Evolutionary conservation across 1,140 invertebrate genomes (phyloP).

Genomic region (Neotoxoptera formosana): DNA sequence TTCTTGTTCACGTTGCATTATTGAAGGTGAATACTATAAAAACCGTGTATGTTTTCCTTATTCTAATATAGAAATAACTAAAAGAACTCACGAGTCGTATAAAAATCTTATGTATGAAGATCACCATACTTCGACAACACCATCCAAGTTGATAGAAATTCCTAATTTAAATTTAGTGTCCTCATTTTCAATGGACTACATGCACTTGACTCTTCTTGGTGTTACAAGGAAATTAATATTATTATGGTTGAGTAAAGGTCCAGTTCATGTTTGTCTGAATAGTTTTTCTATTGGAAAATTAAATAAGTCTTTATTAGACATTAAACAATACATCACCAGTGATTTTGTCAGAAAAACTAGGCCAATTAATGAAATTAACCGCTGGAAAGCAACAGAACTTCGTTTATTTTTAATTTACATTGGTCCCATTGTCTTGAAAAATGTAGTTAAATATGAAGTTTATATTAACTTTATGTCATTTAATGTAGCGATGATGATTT

Average conservation of each 20-base stretch:
- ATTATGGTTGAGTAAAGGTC: conserved; percentile 14
- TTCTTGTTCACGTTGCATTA: conserved; percentile 53
- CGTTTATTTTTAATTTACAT: background rate
- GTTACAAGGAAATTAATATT: conserved; percentile 11
- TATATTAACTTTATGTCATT: conserved; percentile 13
- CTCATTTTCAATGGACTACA: conserved; percentile 61
- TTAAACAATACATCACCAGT: conserved; percentile 17
- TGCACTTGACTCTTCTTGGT: conserved; percentile 34
- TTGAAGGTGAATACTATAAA: conserved; percentile 33
- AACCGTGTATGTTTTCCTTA: conserved; percentile 1
- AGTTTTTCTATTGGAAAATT: conserved; percentile 3
- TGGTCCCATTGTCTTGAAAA: conserved; percentile 1
- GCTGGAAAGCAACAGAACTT: background rate
- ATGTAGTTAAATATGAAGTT: conserved; percentile 4
- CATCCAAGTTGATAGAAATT: conserved; percentile 62
- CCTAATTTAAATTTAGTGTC: conserved; percentile 63
- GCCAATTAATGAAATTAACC: conserved; percentile 16
- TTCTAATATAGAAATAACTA: background rate
- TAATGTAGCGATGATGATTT: conserved; percentile 10
- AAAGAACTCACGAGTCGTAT: conserved; percentile 20
- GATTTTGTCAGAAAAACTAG: conserved; percentile 16
- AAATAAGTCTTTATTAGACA: conserved; percentile 10
- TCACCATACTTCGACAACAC: conserved; percentile 60
- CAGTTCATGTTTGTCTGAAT: background rate
- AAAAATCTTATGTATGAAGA: conserved; percentile 62